Evolutionary conservation across 2,797 vertebrate genomes (phyloP), one percentile per base, ranked within the genome.

Genomic region (Aphelocoma californica): DNA sequence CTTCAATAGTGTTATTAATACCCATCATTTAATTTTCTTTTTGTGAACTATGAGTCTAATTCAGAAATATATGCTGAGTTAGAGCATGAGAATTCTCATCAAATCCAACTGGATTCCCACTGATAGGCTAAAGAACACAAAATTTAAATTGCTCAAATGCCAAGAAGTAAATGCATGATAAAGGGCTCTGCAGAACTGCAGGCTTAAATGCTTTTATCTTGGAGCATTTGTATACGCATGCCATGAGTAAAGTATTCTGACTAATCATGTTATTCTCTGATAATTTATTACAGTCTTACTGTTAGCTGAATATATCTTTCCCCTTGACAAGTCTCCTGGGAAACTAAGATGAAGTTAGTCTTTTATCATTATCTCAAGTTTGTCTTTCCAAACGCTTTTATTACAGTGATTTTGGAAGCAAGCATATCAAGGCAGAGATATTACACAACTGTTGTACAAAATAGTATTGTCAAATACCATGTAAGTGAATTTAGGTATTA

Each of bases 401-500:
- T 84, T 78, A 67, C 18, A 91, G 69, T 88, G 64, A 94, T 95
- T 95, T 97, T 88, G 58, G 54, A 93, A 93, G 65, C 42, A 94
- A 94, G 42, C 29, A 29, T 74, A 90, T 90, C 83, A 92, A 90
- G 50, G 47, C 38, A 88, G 71, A 82, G 56, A 82, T 88, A 80
- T 80, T 56, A 82, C 50, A 94, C 77, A 75, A 91, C 50, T 64
- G 29, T 92, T 88, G 72, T 86, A 94, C 60, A 93, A 92, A 96
- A 92, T 28, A 54, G 40, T 47, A 70, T 91, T 94, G 86, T 82
- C 91, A 88, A 96, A 90, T 88, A 84, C 53, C 65, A 65, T 95
- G 18, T 93, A 92, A 97, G 82, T 92, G 86, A 96, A 95, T 97
- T 94, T 93, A 82, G 77, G 80, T 83, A 65, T 96, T 97, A 95